Evolutionary conservation across 2,888 invertebrate species (phyloP).

Genomic region (Tupiocoris notatus): DNA sequence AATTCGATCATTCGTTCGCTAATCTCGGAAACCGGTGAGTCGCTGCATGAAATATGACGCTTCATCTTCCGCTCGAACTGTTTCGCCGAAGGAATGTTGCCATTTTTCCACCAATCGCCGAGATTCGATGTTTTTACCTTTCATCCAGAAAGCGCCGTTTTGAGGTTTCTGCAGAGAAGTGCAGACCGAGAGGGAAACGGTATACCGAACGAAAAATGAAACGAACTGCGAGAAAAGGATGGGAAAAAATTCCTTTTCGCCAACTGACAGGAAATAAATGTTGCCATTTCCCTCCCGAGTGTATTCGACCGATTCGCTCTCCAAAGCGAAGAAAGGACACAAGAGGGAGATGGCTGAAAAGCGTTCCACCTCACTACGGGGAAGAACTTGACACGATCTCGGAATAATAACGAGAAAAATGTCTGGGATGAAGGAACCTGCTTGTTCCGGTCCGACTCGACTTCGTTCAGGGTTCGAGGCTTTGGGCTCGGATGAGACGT

Average conservation of each 20-base stretch:
- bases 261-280: constrained; percentile 44
- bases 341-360: not conserved
- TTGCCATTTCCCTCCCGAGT: constrained; percentile 42
- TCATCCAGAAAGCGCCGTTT: not conserved
- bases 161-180: not conserved
- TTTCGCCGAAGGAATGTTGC: constrained; percentile 23
- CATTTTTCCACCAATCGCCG: not conserved
- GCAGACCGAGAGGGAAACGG: not conserved
- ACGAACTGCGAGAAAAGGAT: not conserved
- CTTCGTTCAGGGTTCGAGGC: not conserved
- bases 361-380: not conserved
- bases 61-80: too few relatives aligned
- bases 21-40: too few relatives aligned
- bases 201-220: not conserved
- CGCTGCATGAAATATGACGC: too few relatives aligned
- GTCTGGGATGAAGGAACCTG: constrained; percentile 5
- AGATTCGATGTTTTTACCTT: not conserved
- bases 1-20: too few relatives aligned
- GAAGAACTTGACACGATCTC: constrained; percentile 19
- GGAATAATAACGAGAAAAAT: constrained; percentile 41
- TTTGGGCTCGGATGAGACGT: not conserved
- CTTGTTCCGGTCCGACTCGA: not conserved
- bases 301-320: constrained; percentile 41
- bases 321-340: constrained; percentile 7
- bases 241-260: constrained; percentile 21